A percentile compares a stretch with the other conserved stretches of the same genome.
These are phyloP conservation scores for Enteromius thamalakanensis DNA, from an alignment of 2,797 vertebrate genomes.

Conservation along the genomic window DNA sequence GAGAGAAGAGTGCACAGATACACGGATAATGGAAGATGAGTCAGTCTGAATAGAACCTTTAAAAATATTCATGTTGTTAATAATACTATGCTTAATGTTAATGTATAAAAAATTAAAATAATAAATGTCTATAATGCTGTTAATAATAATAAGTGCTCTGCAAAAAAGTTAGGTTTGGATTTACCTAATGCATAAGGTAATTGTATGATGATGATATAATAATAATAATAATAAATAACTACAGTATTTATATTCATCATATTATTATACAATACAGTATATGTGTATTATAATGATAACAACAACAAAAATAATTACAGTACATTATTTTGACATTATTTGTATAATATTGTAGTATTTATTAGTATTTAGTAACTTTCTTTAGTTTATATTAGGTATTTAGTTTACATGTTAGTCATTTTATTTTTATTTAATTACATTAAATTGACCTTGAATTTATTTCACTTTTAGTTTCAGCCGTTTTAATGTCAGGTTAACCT, in stretches of 20 bases:
- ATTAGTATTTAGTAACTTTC: neutral
- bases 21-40: too few relatives aligned
- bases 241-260: neutral
- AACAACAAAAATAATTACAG: neutral
- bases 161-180: neutral
- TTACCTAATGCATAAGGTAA: neutral
- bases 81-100: neutral
- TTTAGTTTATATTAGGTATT: too few relatives aligned
- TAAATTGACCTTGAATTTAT: too few relatives aligned
- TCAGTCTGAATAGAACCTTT: too few relatives aligned
- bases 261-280: neutral
- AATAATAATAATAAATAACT: neutral
- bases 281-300: neutral
- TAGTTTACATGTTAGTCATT: too few relatives aligned
- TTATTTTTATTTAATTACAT: too few relatives aligned
- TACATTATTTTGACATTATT: neutral
- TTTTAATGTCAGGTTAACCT: too few relatives aligned
- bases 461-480: too few relatives aligned
- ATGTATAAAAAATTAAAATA: neutral
- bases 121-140: neutral
- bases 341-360: neutral
- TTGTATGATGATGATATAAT: neutral
- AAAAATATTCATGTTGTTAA: neutral
- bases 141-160: neutral
- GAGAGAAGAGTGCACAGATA: neutral